Conservation (phyloP, 2,113 vertebrate species). For the Brachyhypopomus gauderio region DNA sequence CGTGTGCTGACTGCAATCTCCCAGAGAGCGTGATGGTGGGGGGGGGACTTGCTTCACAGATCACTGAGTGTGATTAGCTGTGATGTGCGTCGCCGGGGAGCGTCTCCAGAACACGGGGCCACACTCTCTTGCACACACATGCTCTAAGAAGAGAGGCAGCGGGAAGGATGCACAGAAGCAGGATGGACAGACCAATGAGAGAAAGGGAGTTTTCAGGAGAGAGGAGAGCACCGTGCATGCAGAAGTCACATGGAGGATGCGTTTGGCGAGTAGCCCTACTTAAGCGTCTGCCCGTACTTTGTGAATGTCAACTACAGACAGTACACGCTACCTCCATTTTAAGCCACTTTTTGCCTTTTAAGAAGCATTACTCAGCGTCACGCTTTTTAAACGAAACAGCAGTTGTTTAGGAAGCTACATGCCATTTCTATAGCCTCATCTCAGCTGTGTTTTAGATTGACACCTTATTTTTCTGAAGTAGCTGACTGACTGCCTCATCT, state of each 20-base stretch:
- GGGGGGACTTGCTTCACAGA: conserved; percentile 58
- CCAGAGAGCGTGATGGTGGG: neutral
- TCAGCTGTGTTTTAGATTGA: conserved; percentile 65
- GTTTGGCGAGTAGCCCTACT: neutral
- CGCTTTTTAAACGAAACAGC: conserved; percentile 61
- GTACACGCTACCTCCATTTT: neutral
- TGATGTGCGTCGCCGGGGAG: conserved; percentile 57
- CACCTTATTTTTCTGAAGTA: conserved; percentile 50
- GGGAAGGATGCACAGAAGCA: neutral
- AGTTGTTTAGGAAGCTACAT: conserved; percentile 58
- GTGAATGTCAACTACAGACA: neutral
- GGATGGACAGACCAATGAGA: conserved; percentile 18
- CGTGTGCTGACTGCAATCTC: neutral
- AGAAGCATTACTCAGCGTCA: conserved; percentile 57
- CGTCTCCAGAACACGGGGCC: conserved; percentile 17
- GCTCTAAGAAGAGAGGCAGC: conserved; percentile 39
- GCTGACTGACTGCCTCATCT: conserved; percentile 48
- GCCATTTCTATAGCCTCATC: conserved; percentile 46
- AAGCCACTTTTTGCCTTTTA: conserved; percentile 6
- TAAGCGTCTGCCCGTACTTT: neutral
- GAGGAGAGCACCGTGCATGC: neutral
- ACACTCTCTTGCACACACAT: conserved; percentile 43
- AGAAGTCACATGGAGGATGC: neutral
- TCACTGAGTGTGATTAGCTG: conserved; percentile 70
- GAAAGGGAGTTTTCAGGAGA: conserved; percentile 30